phyloP scores from a whole-genome alignment of 2,888 invertebrate genomes.

The Epistrophe grossulariae region DNA sequence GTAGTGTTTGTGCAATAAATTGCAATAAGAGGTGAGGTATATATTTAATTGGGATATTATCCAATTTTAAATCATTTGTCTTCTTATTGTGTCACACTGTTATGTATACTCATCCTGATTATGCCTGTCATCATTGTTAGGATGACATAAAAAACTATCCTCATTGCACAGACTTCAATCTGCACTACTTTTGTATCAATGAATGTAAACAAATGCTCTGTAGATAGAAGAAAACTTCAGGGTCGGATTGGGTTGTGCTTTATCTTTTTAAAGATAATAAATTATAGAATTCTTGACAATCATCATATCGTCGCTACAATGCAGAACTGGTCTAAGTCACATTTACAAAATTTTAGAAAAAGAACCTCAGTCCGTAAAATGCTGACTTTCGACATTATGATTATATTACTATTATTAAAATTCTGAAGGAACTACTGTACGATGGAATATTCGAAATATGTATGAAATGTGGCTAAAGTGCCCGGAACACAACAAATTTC shows the following conservation, averaged over 20 bases:
- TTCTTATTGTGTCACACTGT: neutral
- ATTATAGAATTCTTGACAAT: too few species aligned
- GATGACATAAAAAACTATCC: constrained; percentile 26
- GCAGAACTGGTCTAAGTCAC: too few species aligned
- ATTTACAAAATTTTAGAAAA: too few species aligned
- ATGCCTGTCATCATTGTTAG: neutral
- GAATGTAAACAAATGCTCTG: neutral
- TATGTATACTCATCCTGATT: constrained; percentile 1
- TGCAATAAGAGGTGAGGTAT: constrained; percentile 7
- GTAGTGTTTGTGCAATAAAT: constrained; percentile 40
- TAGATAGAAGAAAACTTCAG: neutral
- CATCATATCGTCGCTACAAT: too few species aligned
- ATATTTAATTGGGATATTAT: constrained; percentile 43
- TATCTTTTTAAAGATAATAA: too few species aligned
- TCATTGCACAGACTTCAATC: constrained; percentile 35
- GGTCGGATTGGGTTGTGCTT: neutral
- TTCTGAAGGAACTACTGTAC: too few species aligned
- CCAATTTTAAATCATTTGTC: constrained; percentile 13
- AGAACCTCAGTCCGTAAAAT: too few species aligned
- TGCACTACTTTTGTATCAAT: neutral
- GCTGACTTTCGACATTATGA: too few species aligned
- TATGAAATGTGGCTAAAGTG: too few species aligned
- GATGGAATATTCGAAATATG: too few species aligned
- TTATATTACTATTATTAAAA: too few species aligned
- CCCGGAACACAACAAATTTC: too few species aligned